Evolutionary conservation across 1,140 invertebrate genomes (phyloP).

Genomic region (Drosophila mayri): DNA sequence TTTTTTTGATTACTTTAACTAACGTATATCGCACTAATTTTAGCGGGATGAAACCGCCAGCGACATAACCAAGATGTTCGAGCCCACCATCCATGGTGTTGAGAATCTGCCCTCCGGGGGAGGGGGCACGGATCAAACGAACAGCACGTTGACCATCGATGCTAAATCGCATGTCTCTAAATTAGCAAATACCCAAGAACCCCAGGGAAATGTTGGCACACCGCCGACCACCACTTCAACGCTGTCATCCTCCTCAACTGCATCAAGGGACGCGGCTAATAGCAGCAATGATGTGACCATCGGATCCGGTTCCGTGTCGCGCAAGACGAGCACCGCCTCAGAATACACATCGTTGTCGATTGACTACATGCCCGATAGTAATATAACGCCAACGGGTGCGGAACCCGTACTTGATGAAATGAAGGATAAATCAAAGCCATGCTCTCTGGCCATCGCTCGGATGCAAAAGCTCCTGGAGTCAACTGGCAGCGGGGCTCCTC

Average conservation of each 20-base stretch:
- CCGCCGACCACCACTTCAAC: conserved; percentile 74
- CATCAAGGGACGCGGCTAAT: conserved; percentile 68
- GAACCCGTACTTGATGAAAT: conserved; percentile 48
- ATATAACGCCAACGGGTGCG: conserved; percentile 78
- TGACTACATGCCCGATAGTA: conserved; percentile 86
- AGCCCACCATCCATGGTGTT: conserved; percentile 66
- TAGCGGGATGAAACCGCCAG: conserved; percentile 86
- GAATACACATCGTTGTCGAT: conserved; percentile 84
- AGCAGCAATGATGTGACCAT: conserved; percentile 85
- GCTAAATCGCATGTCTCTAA: conserved; percentile 37
- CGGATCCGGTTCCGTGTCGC: conserved; percentile 85
- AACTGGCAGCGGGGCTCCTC: conserved; percentile 46
- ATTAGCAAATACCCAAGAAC: conserved; percentile 39
- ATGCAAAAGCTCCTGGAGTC: conserved; percentile 71
- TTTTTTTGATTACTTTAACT: conserved; percentile 22
- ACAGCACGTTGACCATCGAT: conserved; percentile 39
- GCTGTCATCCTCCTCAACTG: conserved; percentile 73
- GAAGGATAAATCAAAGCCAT: conserved; percentile 52
- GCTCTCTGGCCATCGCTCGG: conserved; percentile 57
- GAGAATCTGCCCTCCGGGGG: conserved; percentile 48
- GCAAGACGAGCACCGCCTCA: conserved; percentile 86
- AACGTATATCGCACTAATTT: conserved; percentile 38
- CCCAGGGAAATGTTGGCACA: conserved; percentile 47
- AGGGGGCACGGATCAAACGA: conserved; percentile 27
- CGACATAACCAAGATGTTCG: conserved; percentile 84